Evolutionary conservation across 2,113 vertebrate species (phyloP).

Genomic region (Falco punctatus): DNA sequence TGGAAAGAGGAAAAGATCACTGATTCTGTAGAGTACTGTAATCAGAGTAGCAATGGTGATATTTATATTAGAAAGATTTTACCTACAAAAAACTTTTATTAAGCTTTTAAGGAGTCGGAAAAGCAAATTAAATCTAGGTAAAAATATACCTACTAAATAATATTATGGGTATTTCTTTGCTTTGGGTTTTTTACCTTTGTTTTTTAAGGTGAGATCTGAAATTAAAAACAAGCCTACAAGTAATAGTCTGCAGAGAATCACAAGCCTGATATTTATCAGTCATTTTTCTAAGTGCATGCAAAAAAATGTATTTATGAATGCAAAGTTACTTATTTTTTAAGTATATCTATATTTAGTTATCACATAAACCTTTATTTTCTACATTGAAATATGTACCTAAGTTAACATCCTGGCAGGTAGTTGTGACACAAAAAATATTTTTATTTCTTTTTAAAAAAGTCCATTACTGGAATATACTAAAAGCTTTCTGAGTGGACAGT

Average conservation of each 20-base stretch:
- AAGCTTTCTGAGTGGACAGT: not conserved
- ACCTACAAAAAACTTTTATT: not conserved
- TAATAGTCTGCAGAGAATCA: not conserved
- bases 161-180: not conserved
- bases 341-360: not conserved
- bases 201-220: not conserved
- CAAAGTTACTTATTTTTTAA: not conserved
- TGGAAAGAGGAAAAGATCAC: constrained; percentile 22
- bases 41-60: constrained; percentile 15
- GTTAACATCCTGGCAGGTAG: not conserved
- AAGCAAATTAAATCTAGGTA: not conserved
- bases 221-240: not conserved
- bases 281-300: not conserved
- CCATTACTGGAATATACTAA: not conserved
- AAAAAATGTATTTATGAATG: not conserved
- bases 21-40: not conserved
- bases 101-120: not conserved
- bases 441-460: not conserved
- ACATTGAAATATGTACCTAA: not conserved
- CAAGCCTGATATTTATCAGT: not conserved
- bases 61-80: constrained; percentile 15
- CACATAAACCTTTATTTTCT: not conserved
- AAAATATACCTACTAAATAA: not conserved
- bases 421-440: not conserved
- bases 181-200: not conserved